Evolutionary conservation across 2,888 invertebrate species (phyloP), one percentile per base, ranked within the genome.

Genomic region (Piscicola geometra): DNA sequence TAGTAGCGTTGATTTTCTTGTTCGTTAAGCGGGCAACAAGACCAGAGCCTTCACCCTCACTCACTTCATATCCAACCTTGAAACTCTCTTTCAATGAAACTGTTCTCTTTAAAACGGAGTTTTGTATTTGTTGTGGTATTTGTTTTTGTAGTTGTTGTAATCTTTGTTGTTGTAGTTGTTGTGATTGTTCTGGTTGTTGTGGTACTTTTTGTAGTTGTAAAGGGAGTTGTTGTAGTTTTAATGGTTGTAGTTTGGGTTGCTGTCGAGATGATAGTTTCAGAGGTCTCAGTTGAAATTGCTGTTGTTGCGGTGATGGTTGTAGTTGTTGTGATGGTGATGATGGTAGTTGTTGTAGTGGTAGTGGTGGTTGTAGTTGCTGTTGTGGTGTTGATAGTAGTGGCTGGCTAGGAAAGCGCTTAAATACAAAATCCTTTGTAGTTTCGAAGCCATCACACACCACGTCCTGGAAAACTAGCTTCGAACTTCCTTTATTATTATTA

Each of bases 351-450:
- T 25, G n/a, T 25, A 18, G 21, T 25, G 9, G 60, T 56, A 18
- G 60, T 25, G 5, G 60, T 18, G 5, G 60, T 56, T 56, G 60
- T 25, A 15, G 60, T 25, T 56, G 60, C 5, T 56, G 60, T 18
- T 56, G 60, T 18, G 9, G 60, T 25, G 9, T 5, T 25, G 9
- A n/a, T 25, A 18, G 60, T 18, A 18, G 60, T 25, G 9, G 21
- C 5, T 56, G 60, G n/a, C n/a, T 9, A 9, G 5, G 60, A n/a
- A 18, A 25, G 5, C 25, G 25, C n/a, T 56, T 18, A 25, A 56
- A 56, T 18, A 56, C n/a, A n/a, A 56, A 56, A 56, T 56, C 60
- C 25, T 56, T 56, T 3, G 60, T 56, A 18, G 60, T n/a, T 56
- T 56, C 25, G 60, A 56, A 56, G 60, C 60, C 60, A n/a, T 56